Evolutionary conservation across 1,140 invertebrate species (phyloP).

Genomic region (Druon quercuslanigerum): DNA sequence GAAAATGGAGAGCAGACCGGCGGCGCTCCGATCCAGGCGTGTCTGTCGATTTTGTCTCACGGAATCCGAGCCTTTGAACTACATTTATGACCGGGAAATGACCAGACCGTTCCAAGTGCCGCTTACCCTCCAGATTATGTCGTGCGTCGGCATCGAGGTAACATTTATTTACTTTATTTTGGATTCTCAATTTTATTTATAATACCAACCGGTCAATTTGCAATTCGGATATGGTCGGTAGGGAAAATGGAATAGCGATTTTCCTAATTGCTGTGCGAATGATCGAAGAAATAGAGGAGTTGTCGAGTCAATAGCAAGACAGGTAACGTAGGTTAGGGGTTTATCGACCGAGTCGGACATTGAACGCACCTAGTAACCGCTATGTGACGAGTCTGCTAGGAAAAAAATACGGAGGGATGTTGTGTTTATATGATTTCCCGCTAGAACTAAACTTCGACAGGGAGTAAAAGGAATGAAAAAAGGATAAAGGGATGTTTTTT

Average conservation of each 20-base stretch:
- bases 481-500: too few species aligned
- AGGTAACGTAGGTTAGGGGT: constrained; percentile 39
- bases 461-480: too few species aligned
- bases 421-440: not conserved
- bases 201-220: not conserved
- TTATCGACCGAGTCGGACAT: constrained; percentile 36
- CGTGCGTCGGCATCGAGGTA: constrained; percentile 86
- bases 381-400: constrained; percentile 2
- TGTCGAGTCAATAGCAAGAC: constrained; percentile 52
- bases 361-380: constrained; percentile 29
- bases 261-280: constrained; percentile 34
- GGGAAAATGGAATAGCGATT: not conserved
- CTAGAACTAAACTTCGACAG: not conserved
- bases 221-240: not conserved
- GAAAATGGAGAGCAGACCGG: constrained; percentile 79
- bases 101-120: constrained; percentile 76
- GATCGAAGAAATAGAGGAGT: constrained; percentile 37
- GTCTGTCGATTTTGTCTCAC: constrained; percentile 85
- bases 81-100: constrained; percentile 80
- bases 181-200: constrained; percentile 32
- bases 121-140: constrained; percentile 84
- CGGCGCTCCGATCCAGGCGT: constrained; percentile 77
- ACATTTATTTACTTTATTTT: constrained; percentile 46
- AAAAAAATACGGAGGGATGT: not conserved
- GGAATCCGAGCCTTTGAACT: constrained; percentile 77